Evolutionary conservation across 2,888 invertebrate species (phyloP), one percentile per base, ranked within the genome.

Genomic region (Sphaerophoria rueppellii): DNA sequence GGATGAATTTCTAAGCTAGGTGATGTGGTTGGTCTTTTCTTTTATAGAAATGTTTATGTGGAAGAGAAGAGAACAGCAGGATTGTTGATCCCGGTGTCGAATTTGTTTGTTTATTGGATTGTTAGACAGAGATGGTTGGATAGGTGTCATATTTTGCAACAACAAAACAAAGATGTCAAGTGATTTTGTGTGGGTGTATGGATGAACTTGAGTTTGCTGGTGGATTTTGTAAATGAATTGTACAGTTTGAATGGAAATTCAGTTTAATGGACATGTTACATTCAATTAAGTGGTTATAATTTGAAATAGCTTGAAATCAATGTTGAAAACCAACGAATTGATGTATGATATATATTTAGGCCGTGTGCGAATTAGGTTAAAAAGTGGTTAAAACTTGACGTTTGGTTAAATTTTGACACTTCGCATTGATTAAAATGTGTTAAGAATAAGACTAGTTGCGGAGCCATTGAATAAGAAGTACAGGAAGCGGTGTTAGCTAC

Each of bases 101-200:
- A 75, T 71, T 72, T 63, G 75, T 79, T 79, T 75, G 74, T 83
- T 79, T 79, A 79, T 75, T 65, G 48, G 46, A 67, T 48, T 67
- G 74, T 1, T 14, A 43, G 74, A 83, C 65, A 1, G 82, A 83
- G 79, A 83, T 34, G 65, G 48, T 4, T 54, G 14, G 52, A 61
- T 34, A 4, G 4, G 12, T 6, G 4, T 16, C 37, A 52, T 52
- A 58, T 67, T 58, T 48, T 34, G 50, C 43, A 67, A 67, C 34
- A 61, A 43, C 60, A 9, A 61, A 46, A 61, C 37, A 24, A 24
- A 24, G 24, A 12, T 46, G 61, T 61, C 61, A 61, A 34, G 46
- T 61, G 61, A 4, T 6, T 12, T 4, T 14, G 46, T 61, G 61
- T 61, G 61, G 43, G 61, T 43, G 61, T 32, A 7, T 6, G 7